Base-by-base conservation (phyloP, 2,113 vertebrate species). In the Leptodactylus fuscus region DNA sequence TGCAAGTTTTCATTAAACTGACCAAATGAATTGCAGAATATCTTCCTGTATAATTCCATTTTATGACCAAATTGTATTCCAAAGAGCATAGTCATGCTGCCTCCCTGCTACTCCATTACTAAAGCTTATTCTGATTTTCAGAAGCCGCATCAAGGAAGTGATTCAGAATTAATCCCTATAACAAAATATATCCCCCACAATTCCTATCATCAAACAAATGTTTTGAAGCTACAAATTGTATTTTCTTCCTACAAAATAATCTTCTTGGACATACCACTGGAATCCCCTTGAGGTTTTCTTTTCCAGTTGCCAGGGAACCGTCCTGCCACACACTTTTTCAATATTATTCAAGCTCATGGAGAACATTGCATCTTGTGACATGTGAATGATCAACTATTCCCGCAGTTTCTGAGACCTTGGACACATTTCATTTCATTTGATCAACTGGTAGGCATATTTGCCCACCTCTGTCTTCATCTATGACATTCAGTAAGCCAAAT, bases 1-100 rank as follows among this genome's bases (percentile, higher is more conserved):
- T 41, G 36, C 18, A 48, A 75, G 41, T n/a, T 75, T 49, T 75
- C 71, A 75, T 75, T 75, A 46, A 48, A 75, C 4, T 75, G 71
- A 9, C 41, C 71, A 75, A 75, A 75, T 46, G 44, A 75, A 46
- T 48, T 48, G 34, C 12, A 38, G 65, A 38, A 69, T 69, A 69
- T 69, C 32, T 69, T 9, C 7, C 38, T 9, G 32, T 69, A 11
- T 69, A 69, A 69, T 69, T 69, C 32, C 34, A 34, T 69, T 69
- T 38, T 22, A 38, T 75, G 44, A 27, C 41, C 44, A 49, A 49
- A 49, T 46, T 16, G 44, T 18, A 48, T 27, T 46, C n/a, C n/a
- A 46, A n/a, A 75, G 22, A 75, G 44, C 13, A 27, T 49, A 48
- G 7, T 49, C 44, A 15, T 75, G 38, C 18, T n/a, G 34, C 18